These are phyloP conservation scores for Pseudolycoriella hygida DNA, from an alignment of 2,888 invertebrate genomes.

Conservation along the genomic window DNA sequence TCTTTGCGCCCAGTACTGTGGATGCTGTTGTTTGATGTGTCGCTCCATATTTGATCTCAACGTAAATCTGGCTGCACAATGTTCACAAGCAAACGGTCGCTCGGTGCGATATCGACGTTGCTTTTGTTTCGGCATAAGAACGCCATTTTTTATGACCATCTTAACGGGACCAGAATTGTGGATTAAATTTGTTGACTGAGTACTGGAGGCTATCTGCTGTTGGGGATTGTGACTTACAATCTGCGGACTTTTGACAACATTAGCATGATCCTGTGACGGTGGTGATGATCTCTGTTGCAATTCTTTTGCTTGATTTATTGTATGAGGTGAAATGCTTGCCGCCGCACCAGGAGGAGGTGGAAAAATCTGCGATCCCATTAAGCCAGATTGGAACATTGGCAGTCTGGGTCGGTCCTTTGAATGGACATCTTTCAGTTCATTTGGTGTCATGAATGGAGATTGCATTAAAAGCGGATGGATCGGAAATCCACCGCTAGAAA, in stretches of 20 bases:
- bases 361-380: constrained; percentile 32
- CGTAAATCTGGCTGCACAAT: constrained; percentile 80
- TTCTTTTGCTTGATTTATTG: constrained; percentile 3
- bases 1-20: constrained; percentile 71
- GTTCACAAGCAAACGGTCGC: constrained; percentile 76
- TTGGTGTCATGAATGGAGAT: constrained; percentile 28
- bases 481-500: constrained; percentile 41
- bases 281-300: constrained; percentile 4
- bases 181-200: constrained; percentile 17
- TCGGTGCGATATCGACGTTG: constrained; percentile 80
- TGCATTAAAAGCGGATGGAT: constrained; percentile 47
- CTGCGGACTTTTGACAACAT: constrained; percentile 4
- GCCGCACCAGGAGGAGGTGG: neutral
- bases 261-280: constrained; percentile 8
- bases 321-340: constrained; percentile 5
- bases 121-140: constrained; percentile 81
- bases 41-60: constrained; percentile 88
- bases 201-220: constrained; percentile 10
- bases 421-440: constrained; percentile 4
- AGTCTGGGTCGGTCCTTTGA: neutral
- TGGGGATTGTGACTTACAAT: constrained; percentile 10
- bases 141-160: constrained; percentile 81
- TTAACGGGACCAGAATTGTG: constrained; percentile 41
- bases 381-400: constrained; percentile 50
- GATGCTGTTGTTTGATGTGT: constrained; percentile 88